These are phyloP conservation scores for Gopherus flavomarginatus DNA, from an alignment of 2,113 vertebrate genomes.

Conservation along the genomic window DNA sequence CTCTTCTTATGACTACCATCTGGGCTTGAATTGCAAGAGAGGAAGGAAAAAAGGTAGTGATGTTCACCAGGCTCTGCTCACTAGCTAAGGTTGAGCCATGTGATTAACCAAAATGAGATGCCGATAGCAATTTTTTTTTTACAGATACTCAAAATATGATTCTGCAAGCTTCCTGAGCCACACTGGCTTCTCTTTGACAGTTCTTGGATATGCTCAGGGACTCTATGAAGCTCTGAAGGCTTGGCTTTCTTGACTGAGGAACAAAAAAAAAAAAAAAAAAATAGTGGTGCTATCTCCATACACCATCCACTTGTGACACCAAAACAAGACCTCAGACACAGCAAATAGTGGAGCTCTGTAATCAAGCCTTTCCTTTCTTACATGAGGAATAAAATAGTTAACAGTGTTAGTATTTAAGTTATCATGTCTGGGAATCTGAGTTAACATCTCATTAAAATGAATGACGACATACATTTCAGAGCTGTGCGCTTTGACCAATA, in stretches of 20 bases:
- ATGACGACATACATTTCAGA: not conserved
- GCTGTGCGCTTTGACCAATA: not conserved
- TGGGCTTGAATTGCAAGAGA: not conserved
- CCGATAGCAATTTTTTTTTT: not conserved
- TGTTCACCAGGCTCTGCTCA: not conserved
- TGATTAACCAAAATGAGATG: not conserved
- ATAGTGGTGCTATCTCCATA: too few species aligned
- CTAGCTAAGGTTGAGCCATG: not conserved
- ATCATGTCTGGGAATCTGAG: not conserved
- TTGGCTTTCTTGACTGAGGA: not conserved
- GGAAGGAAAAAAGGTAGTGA: not conserved
- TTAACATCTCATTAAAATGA: not conserved
- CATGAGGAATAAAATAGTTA: accelerated
- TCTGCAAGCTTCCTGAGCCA: not conserved
- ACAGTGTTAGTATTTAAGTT: accelerated
- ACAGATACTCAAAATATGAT: accelerated
- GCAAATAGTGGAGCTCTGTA: accelerated
- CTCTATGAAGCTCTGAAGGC: not conserved
- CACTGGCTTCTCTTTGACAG: not conserved
- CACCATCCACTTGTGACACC: not conserved
- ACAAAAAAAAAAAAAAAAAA: not conserved
- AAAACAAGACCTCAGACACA: not conserved
- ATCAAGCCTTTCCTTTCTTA: accelerated
- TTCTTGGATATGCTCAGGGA: not conserved
- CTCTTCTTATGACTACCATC: not conserved